phyloP scores from a whole-genome alignment of 2,797 vertebrate species.

The Protosalanx chinensis region DNA sequence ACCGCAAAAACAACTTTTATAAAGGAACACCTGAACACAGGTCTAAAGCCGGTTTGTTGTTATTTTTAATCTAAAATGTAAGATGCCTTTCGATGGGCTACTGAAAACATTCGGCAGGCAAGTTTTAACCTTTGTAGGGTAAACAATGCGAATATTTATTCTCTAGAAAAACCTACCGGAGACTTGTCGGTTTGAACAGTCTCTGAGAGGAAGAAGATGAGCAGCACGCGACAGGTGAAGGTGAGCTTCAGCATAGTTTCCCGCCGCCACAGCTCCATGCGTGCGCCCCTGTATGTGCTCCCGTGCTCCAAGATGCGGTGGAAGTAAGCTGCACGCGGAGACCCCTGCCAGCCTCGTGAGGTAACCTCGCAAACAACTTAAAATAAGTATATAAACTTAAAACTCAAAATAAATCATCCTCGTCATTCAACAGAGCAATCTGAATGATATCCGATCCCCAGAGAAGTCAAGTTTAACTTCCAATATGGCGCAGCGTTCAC shows the following conservation, averaged over 20 bases:
- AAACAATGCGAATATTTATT: too few species aligned
- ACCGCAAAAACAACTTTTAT: conserved; percentile 1
- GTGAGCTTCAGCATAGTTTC: conserved; percentile 52
- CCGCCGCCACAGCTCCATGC: conserved; percentile 1
- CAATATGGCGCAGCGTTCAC: not conserved
- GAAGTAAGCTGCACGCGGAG: conserved; percentile 10
- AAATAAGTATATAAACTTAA: not conserved
- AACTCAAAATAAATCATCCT: not conserved
- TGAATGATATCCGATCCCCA: too few species aligned
- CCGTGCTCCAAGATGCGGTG: not conserved
- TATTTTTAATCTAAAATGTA: not conserved
- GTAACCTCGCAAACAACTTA: not conserved
- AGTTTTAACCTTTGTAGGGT: too few species aligned
- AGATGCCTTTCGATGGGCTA: too few species aligned
- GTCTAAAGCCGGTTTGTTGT: not conserved
- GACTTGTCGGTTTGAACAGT: conserved; percentile 36
- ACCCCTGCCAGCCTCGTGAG: not conserved
- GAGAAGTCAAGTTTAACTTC: not conserved
- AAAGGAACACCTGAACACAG: not conserved
- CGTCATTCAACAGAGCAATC: not conserved
- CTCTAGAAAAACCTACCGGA: conserved; percentile 40
- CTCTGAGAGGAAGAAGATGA: conserved; percentile 40
- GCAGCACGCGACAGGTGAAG: conserved; percentile 49
- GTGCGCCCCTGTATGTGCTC: not conserved
- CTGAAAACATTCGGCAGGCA: too few species aligned